Evolutionary conservation across 2,113 vertebrate genomes (phyloP), one percentile per base, ranked within the genome.

Genomic region (Pelvicachromis taeniatus): DNA sequence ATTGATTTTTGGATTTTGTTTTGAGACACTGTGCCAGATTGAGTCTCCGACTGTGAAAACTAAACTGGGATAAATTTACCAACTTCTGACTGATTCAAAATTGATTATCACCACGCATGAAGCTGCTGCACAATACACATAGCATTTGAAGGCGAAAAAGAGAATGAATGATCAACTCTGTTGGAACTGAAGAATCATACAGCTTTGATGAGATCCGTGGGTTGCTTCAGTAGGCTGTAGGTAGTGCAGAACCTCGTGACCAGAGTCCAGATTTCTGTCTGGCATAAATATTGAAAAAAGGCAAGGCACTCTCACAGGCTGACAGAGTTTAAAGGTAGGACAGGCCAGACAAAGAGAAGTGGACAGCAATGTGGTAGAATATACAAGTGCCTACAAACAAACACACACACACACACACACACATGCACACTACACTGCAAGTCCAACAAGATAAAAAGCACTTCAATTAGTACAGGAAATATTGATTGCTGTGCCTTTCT

Each of bases 401-500:
- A 58, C 61, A 29, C 31, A 75, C n/a, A 77, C 61, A 21, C 77
- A 85, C 19, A 56, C 38, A 80, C 55, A 56, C 35, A 9, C 35
- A 9, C 33, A 33, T 7, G 6, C 33, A 35, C 7, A 35, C 33
- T 38, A 77, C 93, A 92, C 92, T n/a, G 35, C 83, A 33, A 75
- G 35, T 88, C 94, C 93, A 92, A 83, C 85, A 87, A 96, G 92
- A 95, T 94, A 96, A 96, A 95, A 95, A 95, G 88, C 89, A 94
- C 95, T 96, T 96, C 93, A 95, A 95, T 97, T 96, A 96, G 92
- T 87, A 77, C 93, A 93, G 95, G 92, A 95, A 80, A 88, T 95
- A 97, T 96, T 95, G 96, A 96, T 97, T 96, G 94, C 94, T 38
- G 84, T 95, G 92, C 92, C 97, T 95, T 95, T 87, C 86, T 86